Evolutionary conservation across 2,888 invertebrate species (phyloP).

Genomic region (Andrena chrysosceles): DNA sequence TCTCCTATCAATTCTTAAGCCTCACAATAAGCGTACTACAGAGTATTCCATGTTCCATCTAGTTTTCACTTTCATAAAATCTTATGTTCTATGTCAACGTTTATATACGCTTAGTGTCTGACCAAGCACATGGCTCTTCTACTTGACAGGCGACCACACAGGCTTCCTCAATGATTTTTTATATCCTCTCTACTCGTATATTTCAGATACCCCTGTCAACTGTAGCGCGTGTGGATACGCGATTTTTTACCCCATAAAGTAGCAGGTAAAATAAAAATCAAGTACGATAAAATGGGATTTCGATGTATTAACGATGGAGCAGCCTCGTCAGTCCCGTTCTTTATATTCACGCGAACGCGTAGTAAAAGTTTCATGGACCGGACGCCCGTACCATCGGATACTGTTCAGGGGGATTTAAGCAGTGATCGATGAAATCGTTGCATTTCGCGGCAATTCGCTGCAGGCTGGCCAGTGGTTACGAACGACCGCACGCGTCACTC

Average conservation of each 20-base stretch:
- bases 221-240: not conserved
- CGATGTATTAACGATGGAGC: slow-evolving; percentile 10
- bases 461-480: slow-evolving; percentile 61
- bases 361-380: slow-evolving; percentile 41
- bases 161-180: too few species aligned
- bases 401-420: slow-evolving; percentile 57
- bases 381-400: slow-evolving; percentile 17
- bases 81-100: too few species aligned
- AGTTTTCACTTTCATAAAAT: too few species aligned
- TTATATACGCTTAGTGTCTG: too few species aligned
- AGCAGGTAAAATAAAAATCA: not conserved
- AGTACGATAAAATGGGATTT: not conserved
- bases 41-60: too few species aligned
- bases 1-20: too few species aligned
- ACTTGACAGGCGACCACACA: too few species aligned
- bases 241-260: not conserved
- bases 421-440: slow-evolving; percentile 65
- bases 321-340: slow-evolving; percentile 9
- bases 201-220: not conserved
- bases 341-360: not conserved
- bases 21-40: too few species aligned
- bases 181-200: too few species aligned
- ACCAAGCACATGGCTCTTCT: too few species aligned
- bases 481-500: slow-evolving; percentile 70
- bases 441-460: slow-evolving; percentile 57